These are phyloP conservation scores for Tuta absoluta DNA, from an alignment of 2,888 invertebrate genomes.

Conservation along the genomic window DNA sequence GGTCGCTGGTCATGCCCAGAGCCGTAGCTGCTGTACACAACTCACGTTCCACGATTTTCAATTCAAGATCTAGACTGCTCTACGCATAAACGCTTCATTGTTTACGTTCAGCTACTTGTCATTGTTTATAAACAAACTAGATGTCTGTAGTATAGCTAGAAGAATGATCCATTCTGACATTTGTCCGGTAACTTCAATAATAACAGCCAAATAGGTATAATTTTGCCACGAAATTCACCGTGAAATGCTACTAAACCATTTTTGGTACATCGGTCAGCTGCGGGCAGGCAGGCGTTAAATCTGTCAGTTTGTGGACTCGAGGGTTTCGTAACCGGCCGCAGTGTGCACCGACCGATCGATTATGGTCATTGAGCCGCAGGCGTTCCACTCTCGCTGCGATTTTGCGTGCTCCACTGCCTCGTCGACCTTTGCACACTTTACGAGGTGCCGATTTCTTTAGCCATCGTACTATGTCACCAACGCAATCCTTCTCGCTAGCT, in stretches of 20 bases:
- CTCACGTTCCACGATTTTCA: not conserved
- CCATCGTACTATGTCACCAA: slow-evolving; percentile 26
- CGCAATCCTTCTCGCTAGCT: not conserved
- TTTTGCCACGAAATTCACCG: not conserved
- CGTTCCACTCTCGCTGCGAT: slow-evolving; percentile 59
- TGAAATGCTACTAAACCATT: slow-evolving; percentile 28
- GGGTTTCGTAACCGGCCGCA: slow-evolving; percentile 65
- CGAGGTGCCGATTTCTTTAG: slow-evolving; percentile 45
- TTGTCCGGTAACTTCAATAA: too few species aligned
- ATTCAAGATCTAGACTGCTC: slow-evolving; percentile 5
- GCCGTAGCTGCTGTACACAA: not conserved
- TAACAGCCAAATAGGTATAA: too few species aligned
- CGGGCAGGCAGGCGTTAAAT: slow-evolving; percentile 39
- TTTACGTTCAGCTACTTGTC: not conserved
- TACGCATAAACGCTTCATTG: not conserved
- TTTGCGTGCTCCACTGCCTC: slow-evolving; percentile 45
- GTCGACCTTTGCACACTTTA: slow-evolving; percentile 48
- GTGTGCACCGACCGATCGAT: slow-evolving; percentile 59
- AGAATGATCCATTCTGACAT: too few species aligned
- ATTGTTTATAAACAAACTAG: slow-evolving; percentile 5
- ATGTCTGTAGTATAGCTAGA: too few species aligned
- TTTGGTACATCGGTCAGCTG: slow-evolving; percentile 39
- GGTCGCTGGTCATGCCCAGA: slow-evolving; percentile 22
- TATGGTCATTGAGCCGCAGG: slow-evolving; percentile 67
- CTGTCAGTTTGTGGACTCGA: slow-evolving; percentile 57